Evolutionary conservation across 2,888 invertebrate species (phyloP), one percentile per base, ranked within the genome.

Genomic region (Furcula furcula): DNA sequence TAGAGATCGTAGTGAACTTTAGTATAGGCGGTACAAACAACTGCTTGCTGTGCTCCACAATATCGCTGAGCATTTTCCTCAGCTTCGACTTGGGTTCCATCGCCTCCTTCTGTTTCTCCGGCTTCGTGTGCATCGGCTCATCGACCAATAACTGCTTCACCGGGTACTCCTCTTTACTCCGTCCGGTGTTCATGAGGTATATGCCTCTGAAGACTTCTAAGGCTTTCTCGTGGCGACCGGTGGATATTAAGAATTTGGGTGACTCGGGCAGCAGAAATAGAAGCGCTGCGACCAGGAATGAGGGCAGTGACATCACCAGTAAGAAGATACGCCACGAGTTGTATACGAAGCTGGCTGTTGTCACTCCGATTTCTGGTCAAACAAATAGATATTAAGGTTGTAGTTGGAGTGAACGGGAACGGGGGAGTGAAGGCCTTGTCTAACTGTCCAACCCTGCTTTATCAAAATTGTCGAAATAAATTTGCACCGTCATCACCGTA

Each of bases 281-380:
- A 51, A 97, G 86, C 43, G 93, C 92, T 34, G 95, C 96, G 38
- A 97, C 97, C 45, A 97, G 78, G 75, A 97, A 94, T 34, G 96
- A 96, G 32, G 97, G 97, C 61, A 96, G 78, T 53, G 97, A 94
- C 90, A 97, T 97, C 44, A 97, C 92, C 59, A 96, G 88, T 61
- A 97, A 88, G 84, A 97, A 97, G 64, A 97, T 94, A 64, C 97
- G 92, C 97, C 97, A 97, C 33, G 97, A 97, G 81, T 96, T 95
- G 85, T 95, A 97, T 15, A 92, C 92, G 81, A 97, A 96, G 32
- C 90, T 83, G 30, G 90, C 77, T 14, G 93, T 92, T 25, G 80
- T 74, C 40, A 93, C 91, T 54, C 95, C 95, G 65, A 95, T 93
- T 55, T 91, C 94, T 90, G 72, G 2, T 68, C n/a, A n/a, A n/a